A percentile compares a stretch with the other conserved stretches of the same genome.
phyloP scores from a whole-genome alignment of 1,140 invertebrate genomes.

The Brachionus koreanus region DNA sequence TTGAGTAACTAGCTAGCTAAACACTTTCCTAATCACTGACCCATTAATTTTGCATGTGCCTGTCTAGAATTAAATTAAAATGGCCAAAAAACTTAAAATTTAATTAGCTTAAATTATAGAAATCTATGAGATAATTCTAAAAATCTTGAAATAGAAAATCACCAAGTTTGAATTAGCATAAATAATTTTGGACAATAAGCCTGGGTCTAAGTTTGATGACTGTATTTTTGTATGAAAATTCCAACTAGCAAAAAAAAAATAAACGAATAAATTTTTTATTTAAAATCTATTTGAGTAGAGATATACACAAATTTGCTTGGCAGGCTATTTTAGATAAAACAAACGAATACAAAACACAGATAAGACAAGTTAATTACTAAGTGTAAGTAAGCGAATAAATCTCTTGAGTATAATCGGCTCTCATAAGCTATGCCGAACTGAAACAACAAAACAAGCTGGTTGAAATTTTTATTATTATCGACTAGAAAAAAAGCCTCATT shows the following conservation, averaged over 20 bases:
- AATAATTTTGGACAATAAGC: background rate
- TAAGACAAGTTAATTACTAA: background rate
- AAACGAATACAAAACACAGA: background rate
- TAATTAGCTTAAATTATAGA: background rate
- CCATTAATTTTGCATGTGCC: background rate
- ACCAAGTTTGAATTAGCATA: background rate
- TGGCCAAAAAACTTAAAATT: background rate
- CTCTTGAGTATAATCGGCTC: background rate
- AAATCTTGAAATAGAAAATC: background rate
- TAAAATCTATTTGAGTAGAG: background rate
- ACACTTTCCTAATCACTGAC: background rate
- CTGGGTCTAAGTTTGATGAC: background rate
- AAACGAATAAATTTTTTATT: background rate
- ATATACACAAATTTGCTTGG: background rate
- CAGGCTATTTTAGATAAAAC: background rate
- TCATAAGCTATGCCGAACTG: background rate
- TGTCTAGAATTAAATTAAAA: background rate
- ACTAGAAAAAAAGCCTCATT: background rate
- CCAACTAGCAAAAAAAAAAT: background rate
- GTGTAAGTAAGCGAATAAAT: background rate
- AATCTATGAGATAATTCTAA: background rate
- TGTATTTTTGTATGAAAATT: background rate
- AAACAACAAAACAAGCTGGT: background rate
- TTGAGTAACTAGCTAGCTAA: background rate
- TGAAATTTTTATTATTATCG: background rate